Conservation (phyloP, 1,140 invertebrate genomes). For the Lanistes nyassanus region DNA sequence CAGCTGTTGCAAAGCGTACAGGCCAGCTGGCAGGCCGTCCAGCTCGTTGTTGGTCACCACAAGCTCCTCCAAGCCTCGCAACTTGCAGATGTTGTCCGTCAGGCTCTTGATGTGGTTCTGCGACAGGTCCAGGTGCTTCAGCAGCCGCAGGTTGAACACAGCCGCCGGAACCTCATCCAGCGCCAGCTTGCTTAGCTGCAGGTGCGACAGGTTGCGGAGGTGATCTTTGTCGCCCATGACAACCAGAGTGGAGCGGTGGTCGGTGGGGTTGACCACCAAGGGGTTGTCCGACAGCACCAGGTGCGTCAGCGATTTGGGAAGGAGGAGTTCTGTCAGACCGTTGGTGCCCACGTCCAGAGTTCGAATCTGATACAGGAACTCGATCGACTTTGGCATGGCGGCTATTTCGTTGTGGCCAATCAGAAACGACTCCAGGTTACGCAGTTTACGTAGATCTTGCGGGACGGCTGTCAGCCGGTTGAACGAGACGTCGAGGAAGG, state of each 20-base stretch:
- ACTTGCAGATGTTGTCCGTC: slow-evolving; percentile 51
- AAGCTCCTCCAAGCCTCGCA: slow-evolving; percentile 48
- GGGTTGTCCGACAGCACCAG: slow-evolving; percentile 60
- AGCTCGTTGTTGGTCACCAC: slow-evolving; percentile 52
- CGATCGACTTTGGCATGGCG: slow-evolving; percentile 56
- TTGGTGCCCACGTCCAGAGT: slow-evolving; percentile 55
- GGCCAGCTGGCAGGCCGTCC: slow-evolving; percentile 44
- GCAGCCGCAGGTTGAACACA: slow-evolving; percentile 54
- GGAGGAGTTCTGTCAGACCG: slow-evolving; percentile 52
- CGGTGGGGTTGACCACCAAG: slow-evolving; percentile 50
- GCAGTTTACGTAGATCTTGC: slow-evolving; percentile 52
- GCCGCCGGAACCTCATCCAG: slow-evolving; percentile 59
- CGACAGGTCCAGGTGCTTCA: slow-evolving; percentile 54
- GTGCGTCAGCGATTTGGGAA: slow-evolving; percentile 56
- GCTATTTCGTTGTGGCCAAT: slow-evolving; percentile 58
- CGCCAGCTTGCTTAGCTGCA: slow-evolving; percentile 53
- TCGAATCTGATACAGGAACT: slow-evolving; percentile 51
- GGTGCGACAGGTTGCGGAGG: slow-evolving; percentile 49
- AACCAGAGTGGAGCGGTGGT: slow-evolving; percentile 50
- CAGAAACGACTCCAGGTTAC: slow-evolving; percentile 57
- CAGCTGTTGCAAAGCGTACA: slow-evolving; percentile 50
- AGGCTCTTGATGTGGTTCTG: slow-evolving; percentile 54
- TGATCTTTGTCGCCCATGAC: slow-evolving; percentile 61
- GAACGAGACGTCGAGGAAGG: slow-evolving; percentile 54
- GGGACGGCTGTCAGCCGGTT: slow-evolving; percentile 54